Percentiles rank a stretch among this genome's conserved stretches.
phyloP scores from a whole-genome alignment of 1,140 invertebrate species.

The Cotesia vestalis region DNA sequence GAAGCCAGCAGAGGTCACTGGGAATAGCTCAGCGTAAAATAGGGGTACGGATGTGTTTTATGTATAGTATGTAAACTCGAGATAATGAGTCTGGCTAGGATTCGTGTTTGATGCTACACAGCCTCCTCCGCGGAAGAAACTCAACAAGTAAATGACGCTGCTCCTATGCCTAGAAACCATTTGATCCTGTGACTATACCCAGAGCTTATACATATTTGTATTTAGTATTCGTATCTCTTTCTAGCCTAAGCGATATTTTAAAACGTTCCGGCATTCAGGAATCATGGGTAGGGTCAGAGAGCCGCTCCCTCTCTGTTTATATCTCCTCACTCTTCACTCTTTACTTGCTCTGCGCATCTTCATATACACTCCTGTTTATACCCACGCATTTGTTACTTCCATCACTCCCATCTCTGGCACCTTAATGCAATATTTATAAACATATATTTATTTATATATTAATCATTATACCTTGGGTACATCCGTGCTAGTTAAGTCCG shows the following conservation, averaged over 20 bases:
- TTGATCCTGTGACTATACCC: too few relatives aligned
- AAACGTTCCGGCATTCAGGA: conserved; percentile 23
- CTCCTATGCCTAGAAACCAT: not conserved
- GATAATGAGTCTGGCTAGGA: conserved; percentile 14
- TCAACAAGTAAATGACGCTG: conserved; percentile 22
- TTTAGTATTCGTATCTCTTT: conserved; percentile 1
- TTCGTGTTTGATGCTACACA: conserved; percentile 17
- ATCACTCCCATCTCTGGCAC: not conserved
- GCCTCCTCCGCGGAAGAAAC: conserved; percentile 29
- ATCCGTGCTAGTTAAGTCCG: too few relatives aligned
- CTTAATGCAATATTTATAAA: not conserved
- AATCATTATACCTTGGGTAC: too few relatives aligned
- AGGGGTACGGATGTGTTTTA: too few relatives aligned
- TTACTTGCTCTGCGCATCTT: conserved; percentile 20
- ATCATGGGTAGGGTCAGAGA: conserved; percentile 20
- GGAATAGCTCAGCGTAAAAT: not conserved
- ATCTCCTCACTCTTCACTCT: too few relatives aligned
- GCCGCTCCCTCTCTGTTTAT: conserved; percentile 21
- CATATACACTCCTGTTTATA: conserved; percentile 21
- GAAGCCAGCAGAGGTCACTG: not conserved
- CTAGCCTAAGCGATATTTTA: conserved; percentile 18
- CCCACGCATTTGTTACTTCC: conserved; percentile 13
- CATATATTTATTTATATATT: too few relatives aligned
- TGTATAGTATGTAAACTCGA: not conserved
- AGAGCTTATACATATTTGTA: too few relatives aligned